A percentile compares a stretch with the other conserved stretches of the same genome.
phyloP scores from a whole-genome alignment of 1,140 invertebrate genomes.

The Apolygus lucorum region DNA sequence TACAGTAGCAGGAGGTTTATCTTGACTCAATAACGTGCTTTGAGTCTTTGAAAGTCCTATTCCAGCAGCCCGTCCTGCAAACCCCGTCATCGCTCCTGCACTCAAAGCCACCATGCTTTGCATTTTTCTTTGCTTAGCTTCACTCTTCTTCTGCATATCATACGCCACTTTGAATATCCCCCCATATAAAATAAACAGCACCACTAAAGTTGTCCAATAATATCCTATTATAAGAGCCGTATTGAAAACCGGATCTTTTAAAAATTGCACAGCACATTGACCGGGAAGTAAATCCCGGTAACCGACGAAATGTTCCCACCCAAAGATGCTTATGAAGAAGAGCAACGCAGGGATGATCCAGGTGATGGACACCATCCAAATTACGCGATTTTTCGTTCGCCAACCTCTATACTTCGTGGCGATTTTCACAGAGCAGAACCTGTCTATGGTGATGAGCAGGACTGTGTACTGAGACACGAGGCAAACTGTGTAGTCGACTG shows the following conservation, averaged over 20 bases:
- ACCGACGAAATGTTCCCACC: conserved; percentile 97
- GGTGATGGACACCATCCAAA: conserved; percentile 90
- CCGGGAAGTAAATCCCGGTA: conserved; percentile 75
- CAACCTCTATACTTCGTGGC: conserved; percentile 94
- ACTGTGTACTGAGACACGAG: conserved; percentile 99
- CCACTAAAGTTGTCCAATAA: conserved; percentile 92
- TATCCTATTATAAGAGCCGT: conserved; percentile 96
- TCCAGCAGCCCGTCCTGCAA: conserved; percentile 77
- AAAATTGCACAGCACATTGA: conserved; percentile 94
- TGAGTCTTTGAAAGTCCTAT: conserved; percentile 73
- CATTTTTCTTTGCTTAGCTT: conserved; percentile 88
- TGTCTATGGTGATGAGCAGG: conserved; percentile 94
- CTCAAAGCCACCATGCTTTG: conserved; percentile 85
- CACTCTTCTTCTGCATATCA: conserved; percentile 95
- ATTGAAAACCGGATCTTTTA: conserved; percentile 96
- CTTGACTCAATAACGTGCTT: conserved; percentile 57
- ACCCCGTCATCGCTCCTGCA: conserved; percentile 76
- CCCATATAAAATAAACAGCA: conserved; percentile 88
- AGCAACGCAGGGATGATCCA: conserved; percentile 95
- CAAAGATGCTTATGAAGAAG: conserved; percentile 98
- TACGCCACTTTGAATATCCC: conserved; percentile 98
- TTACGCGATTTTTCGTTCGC: conserved; percentile 86
- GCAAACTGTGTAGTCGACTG: conserved; percentile 98
- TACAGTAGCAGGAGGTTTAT: conserved; percentile 48
- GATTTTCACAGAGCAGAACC: conserved; percentile 98